Percentiles rank a stretch among this genome's conserved stretches.
phyloP scores from a whole-genome alignment of 2,113 vertebrate species.

The Burhinus oedicnemus region DNA sequence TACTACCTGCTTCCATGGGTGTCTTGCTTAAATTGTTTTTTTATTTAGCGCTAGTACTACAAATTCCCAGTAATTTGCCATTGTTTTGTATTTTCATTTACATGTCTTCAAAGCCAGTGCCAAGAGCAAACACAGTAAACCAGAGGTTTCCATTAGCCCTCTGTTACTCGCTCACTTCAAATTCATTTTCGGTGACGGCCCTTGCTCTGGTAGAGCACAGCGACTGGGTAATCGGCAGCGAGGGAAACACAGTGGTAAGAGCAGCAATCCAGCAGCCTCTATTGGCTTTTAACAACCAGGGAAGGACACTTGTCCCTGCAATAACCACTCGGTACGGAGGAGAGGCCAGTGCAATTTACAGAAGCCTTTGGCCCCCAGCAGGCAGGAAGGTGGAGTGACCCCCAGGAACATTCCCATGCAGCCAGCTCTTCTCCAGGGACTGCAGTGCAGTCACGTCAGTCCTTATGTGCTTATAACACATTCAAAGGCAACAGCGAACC shows the following conservation, averaged over 20 bases:
- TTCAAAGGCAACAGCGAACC: not conserved
- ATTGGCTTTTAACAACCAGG: rapidly evolving
- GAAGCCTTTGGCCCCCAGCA: not conserved
- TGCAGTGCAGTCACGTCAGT: rapidly evolving
- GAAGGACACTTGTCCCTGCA: not conserved
- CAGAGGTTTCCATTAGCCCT: not conserved
- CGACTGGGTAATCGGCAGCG: rapidly evolving
- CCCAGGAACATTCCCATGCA: not conserved
- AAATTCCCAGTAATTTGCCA: not conserved
- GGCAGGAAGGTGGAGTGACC: rapidly evolving
- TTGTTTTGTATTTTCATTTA: not conserved
- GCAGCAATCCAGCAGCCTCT: not conserved
- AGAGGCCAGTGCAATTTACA: not conserved
- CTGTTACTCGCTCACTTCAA: not conserved
- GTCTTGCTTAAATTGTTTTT: too few relatives aligned
- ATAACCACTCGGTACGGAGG: rapidly evolving
- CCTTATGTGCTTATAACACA: rapidly evolving
- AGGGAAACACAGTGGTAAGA: not conserved
- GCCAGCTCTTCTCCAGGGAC: not conserved
- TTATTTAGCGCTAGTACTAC: not conserved
- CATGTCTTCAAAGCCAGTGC: not conserved
- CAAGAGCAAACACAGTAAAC: not conserved
- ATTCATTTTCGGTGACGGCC: not conserved
- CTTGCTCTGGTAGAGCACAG: not conserved
- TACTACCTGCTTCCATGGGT: not conserved